Evolutionary conservation across 2,888 invertebrate species (phyloP), one percentile per base, ranked within the genome.

Genomic region (Tenthredo amoena): DNA sequence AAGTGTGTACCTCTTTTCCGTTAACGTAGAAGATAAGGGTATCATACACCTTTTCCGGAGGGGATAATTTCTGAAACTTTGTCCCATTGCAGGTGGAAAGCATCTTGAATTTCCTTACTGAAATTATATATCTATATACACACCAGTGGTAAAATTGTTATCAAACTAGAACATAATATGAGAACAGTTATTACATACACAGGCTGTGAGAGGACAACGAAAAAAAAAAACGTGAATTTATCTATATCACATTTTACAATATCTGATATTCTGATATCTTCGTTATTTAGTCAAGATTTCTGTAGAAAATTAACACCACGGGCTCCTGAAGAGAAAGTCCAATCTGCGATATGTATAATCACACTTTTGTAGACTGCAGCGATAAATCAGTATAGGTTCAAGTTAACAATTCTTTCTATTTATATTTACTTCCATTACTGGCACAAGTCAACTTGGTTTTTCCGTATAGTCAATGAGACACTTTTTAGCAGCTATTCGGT

Each of bases 21-120:
- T 96, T 96, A 9, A 96, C 95, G 89, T 94, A 96, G 92, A 96
- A 96, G 47, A 95, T 92, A 77, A 96, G 92, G 0, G 89, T 92
- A 18, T 87, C 88, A 79, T 87, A 88, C 50, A 88, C 85, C 79
- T 88, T 88, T 37, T 37, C 62, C 7, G 26, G 37, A 21, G 40
- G 7, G 21, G 81, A 81, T 62, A 81, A 21, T 62, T 81, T 81
- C 31, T 21, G 58, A 15, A 62, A 18, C 34, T 58, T 81, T 21
- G 37, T 81, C 15, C 58, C 81, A 62, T 81, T 81, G 40, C 4
- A 5, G 58, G 62, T 50, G 40, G 81, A 40, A 62, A 62, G 37
- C 81, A 81, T 81, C 26, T 40, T 62, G 62, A 37, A 40, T 21
- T 81, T 81, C 40, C 26, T 34, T 1, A 81, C 81, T 81, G 40